Base-by-base conservation (phyloP, 2,113 vertebrate species). In the Panthera uncia region DNA sequence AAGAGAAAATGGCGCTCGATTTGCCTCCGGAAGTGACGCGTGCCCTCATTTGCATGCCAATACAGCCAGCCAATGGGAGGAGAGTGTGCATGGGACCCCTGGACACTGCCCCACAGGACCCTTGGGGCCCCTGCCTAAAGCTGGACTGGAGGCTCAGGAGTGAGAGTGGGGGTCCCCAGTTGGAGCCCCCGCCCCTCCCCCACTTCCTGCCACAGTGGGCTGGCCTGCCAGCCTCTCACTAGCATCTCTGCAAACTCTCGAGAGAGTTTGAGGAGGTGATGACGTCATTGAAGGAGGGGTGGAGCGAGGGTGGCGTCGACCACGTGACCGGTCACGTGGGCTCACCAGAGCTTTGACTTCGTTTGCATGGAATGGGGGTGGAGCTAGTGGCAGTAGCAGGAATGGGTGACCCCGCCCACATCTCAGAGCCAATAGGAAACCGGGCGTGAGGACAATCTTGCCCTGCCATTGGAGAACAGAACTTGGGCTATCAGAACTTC, bases 1-100 rank as follows among this genome's bases (percentile, higher is more conserved):
- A 99, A 99, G 99, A 98, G 98, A 99, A 99, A 98, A 99, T 99
- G 99, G 99, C 99, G 99, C 98, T 98, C 95, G 98, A 98, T 97
- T 98, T 97, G 97, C 68, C 98, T 95, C 98, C 98, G 99, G 99
- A 99, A 99, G 95, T 99, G 99, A 99, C 99, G 99, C 89, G 0
- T 0, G 0, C 0, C 1, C 90, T 98, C 61, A 99, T 99, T 99
- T 99, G 98, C 99, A 99, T 99, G 98, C 55, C 94, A 74, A 31
- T 31, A 27, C 91, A 69, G n/a, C 21, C 95, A 97, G 97, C 99
- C 99, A 99, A 99, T 99, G 50, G 89, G 92, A 27, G 96, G 50
- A 95, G 74, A 81, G 15, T 16, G 2, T 11, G 10, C 73, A 0
- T 93, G 3, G 68, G 78, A 31, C 87, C 89, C 93, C 95, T 97